A percentile compares a stretch with the other conserved stretches of the same genome.
Conservation (phyloP, 2,888 invertebrate species). For the Synanthedon vespiformis region DNA sequence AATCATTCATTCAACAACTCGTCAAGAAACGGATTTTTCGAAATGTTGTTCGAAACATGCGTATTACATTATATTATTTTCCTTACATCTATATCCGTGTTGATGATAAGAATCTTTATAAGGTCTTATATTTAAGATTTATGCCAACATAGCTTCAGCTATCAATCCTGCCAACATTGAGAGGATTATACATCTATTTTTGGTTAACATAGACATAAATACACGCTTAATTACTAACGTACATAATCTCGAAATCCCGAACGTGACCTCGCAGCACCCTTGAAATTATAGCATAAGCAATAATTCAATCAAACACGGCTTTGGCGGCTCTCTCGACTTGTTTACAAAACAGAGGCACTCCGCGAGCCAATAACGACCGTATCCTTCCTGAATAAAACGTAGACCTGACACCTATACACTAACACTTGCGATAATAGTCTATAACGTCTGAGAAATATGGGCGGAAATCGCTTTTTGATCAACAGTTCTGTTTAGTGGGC, state of each 20-base stretch:
- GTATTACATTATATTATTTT: no score
- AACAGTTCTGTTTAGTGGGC: constrained; percentile 17
- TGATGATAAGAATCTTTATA: no score
- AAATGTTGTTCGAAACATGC: no score
- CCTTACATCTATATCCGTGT: no score
- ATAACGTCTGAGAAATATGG: background rate
- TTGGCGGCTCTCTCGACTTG: constrained; percentile 40
- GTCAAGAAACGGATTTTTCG: no score
- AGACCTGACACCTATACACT: background rate
- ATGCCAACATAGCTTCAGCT: no score
- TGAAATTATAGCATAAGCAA: constrained; percentile 48
- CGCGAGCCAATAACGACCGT: constrained; percentile 27
- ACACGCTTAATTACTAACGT: background rate
- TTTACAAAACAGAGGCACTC: constrained; percentile 50
- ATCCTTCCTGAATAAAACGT: constrained; percentile 11
- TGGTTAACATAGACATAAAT: background rate
- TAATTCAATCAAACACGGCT: constrained; percentile 65
- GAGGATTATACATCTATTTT: background rate
- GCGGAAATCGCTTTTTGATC: constrained; percentile 1
- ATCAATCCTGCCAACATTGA: background rate
- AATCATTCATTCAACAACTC: no score
- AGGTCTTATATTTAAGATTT: no score
- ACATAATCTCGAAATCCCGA: constrained; percentile 2
- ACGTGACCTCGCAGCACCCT: constrained; percentile 41
- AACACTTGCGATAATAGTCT: background rate